Conservation (phyloP, 2,888 invertebrate genomes). For the Phortica okadai region DNA sequence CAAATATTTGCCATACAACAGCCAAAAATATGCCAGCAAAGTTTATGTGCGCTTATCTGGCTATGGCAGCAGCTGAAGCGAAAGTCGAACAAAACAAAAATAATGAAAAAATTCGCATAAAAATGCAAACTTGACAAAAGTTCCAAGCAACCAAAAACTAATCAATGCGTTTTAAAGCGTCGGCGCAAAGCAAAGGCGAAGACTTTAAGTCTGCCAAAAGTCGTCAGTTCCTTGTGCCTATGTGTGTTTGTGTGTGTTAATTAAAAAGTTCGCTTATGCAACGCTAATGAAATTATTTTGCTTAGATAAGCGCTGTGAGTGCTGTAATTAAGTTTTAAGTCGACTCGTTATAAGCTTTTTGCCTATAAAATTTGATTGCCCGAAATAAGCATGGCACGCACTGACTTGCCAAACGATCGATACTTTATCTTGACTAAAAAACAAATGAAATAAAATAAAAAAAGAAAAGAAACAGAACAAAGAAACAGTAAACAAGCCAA, state of each 20-base stretch:
- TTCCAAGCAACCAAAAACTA: background rate
- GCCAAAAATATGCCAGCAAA: background rate
- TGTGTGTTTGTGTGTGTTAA: background rate
- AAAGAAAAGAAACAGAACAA: background rate
- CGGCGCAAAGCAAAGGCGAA: background rate
- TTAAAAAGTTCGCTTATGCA: background rate
- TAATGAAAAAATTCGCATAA: background rate
- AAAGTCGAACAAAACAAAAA: background rate
- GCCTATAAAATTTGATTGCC: background rate
- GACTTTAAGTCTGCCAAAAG: background rate
- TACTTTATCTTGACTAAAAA: background rate
- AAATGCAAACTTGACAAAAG: slow-evolving; percentile 1
- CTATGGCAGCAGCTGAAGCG: background rate
- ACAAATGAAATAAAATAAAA: background rate
- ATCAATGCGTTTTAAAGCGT: background rate
- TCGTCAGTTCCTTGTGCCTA: background rate
- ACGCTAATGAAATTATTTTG: background rate
- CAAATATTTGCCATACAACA: background rate
- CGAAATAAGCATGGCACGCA: background rate
- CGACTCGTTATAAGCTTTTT: background rate
- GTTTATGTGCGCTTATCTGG: background rate
- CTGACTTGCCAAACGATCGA: no score
- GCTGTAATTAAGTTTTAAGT: slow-evolving; percentile 2
- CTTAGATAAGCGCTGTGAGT: background rate
- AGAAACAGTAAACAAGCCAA: background rate